Base-by-base conservation (phyloP, 2,888 invertebrate species). In the Eilema depressum region DNA sequence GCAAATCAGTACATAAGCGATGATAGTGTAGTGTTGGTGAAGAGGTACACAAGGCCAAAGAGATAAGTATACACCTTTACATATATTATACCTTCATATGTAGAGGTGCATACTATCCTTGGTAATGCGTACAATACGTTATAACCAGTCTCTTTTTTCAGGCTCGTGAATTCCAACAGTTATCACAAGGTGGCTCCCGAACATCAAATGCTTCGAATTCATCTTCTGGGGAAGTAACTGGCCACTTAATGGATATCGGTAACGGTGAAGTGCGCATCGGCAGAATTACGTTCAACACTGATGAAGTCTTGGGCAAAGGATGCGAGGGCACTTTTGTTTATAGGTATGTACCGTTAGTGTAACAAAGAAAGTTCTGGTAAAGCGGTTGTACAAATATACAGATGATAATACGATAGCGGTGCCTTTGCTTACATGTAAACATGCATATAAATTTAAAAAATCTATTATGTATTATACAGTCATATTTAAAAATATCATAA, bases 281-380 rank as follows among this genome's bases (percentile, higher is more conserved):
- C 0, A 98, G 98, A 91, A 99, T 99, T 70, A 96, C 96, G 25
- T 99, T 99, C 89, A 96, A 98, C 86, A 97, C 98, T 0, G 96
- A 97, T 66, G 96, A 98, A 78, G 96, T 99, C 30, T 93, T 99
- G 10, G 99, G 99, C 0, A 99, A 99, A 91, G 99, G 99, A 0
- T 99, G 99, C 88, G 99, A 99, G 87, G 99, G 99, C 56, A 99
- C 99, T 0, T 98, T 99, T 93, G 99, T 99, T 37, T 99, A 98
- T 91, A 98, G 96, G 97, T 98, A 90, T n/a, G 66, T 66, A 25
- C 3, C 17, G 28, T 23, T 53, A 47, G 28, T n/a, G 10, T 26
- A 59, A 59, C 23, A 23, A 59, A 59, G 4, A 25, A 5, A 17
- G 26, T 25, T 25, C 14, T 23, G 11, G n/a, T 56, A 37, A 25